phyloP scores from a whole-genome alignment of 2,113 vertebrate species.

The Empidonax traillii region DNA sequence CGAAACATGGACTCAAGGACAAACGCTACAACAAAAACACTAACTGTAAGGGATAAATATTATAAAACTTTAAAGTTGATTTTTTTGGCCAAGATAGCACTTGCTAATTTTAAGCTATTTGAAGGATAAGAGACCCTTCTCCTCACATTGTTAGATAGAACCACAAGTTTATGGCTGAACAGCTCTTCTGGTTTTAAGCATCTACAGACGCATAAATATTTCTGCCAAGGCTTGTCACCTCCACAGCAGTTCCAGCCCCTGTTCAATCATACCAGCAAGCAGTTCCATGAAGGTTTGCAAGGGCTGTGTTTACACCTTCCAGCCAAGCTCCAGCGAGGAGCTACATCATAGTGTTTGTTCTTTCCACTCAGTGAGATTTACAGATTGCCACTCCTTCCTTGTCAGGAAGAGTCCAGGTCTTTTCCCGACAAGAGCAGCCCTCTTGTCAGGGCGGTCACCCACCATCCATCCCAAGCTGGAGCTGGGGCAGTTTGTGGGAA shows the following conservation, averaged over 20 bases:
- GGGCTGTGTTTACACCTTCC: background rate
- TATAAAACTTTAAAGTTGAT: background rate
- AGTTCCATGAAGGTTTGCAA: background rate
- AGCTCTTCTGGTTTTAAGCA: background rate
- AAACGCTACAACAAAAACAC: background rate
- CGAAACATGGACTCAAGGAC: background rate
- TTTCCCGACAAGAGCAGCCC: background rate
- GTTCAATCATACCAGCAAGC: background rate
- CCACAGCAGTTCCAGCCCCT: background rate
- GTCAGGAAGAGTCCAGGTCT: too few relatives aligned
- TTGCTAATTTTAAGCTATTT: background rate
- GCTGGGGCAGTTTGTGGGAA: background rate
- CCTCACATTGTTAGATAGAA: background rate
- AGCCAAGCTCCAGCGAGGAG: background rate
- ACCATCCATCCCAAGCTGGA: rapidly evolving
- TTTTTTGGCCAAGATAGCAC: background rate
- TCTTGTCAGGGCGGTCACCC: background rate
- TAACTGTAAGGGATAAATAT: background rate
- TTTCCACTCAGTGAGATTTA: background rate
- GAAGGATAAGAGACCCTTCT: background rate
- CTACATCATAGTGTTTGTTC: background rate
- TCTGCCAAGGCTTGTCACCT: background rate
- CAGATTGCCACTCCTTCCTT: background rate
- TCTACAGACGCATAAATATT: background rate
- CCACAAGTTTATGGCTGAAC: background rate